phyloP scores from a whole-genome alignment of 2,113 vertebrate species.

The Parus major region DNA sequence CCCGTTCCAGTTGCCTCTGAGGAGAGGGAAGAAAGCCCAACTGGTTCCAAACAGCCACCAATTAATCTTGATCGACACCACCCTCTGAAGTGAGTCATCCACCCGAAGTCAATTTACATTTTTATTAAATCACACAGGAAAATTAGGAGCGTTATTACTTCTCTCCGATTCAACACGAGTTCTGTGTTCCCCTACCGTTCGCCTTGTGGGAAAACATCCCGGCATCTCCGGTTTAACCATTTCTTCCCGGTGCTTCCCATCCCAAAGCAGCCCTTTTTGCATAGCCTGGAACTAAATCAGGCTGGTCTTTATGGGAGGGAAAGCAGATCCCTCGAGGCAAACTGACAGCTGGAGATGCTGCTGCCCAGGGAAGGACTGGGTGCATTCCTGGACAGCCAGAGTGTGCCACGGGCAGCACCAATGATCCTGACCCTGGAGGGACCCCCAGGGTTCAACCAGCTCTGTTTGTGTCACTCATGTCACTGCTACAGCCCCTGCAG shows the following conservation, averaged over 20 bases:
- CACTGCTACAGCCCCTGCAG: background rate
- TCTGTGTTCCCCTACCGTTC: background rate
- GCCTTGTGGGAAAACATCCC: constrained; percentile 43
- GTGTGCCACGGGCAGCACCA: background rate
- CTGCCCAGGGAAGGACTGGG: background rate
- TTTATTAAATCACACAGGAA: constrained; percentile 77
- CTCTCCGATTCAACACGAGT: background rate
- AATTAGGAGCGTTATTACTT: constrained; percentile 66
- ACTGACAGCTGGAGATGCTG: background rate
- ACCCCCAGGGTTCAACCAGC: background rate
- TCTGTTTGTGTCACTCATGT: background rate
- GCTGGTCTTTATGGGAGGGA: background rate
- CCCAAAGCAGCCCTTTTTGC: background rate
- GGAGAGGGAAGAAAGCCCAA: constrained; percentile 67
- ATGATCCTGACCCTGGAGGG: background rate
- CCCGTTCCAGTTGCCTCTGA: background rate
- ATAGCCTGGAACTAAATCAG: constrained; percentile 11
- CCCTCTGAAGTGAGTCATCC: constrained; percentile 14
- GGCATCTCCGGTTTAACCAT: background rate
- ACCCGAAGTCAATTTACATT: constrained; percentile 66
- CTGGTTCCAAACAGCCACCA: constrained; percentile 3
- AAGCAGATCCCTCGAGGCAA: background rate
- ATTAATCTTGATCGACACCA: constrained; percentile 59
- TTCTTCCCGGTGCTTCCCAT: background rate
- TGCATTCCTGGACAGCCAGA: background rate